Evolutionary conservation across 1,140 invertebrate genomes (phyloP).

Genomic region (Cydia amplana): DNA sequence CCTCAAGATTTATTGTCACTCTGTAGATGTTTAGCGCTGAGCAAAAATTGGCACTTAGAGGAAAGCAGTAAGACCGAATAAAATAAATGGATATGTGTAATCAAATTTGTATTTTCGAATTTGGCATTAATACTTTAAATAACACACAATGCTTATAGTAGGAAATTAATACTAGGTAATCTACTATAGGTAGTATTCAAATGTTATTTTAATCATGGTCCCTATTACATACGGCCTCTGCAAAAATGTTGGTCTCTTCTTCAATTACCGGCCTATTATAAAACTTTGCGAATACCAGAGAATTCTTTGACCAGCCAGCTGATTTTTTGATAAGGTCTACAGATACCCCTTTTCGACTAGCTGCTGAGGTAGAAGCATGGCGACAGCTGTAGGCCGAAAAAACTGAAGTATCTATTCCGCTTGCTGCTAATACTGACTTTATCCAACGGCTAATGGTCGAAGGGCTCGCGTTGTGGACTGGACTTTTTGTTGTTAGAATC

Average conservation of each 20-base stretch:
- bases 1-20: slow-evolving; percentile 33
- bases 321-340: slow-evolving; percentile 37
- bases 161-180: background rate
- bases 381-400: slow-evolving; percentile 42
- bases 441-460: slow-evolving; percentile 44
- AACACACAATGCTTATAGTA: background rate
- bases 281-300: slow-evolving; percentile 40
- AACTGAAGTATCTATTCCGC: slow-evolving; percentile 43
- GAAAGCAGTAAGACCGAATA: background rate
- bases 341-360: slow-evolving; percentile 37
- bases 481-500: slow-evolving; percentile 33
- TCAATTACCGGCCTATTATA: slow-evolving; percentile 39
- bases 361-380: slow-evolving; percentile 43
- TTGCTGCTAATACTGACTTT: slow-evolving; percentile 34
- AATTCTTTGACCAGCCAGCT: slow-evolving; percentile 43
- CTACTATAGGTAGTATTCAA: background rate
- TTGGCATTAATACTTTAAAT: too few relatives aligned
- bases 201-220: too few relatives aligned
- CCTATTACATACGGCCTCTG: slow-evolving; percentile 30
- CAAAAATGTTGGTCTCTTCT: slow-evolving; percentile 2
- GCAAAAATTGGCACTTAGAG: background rate
- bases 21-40: slow-evolving; percentile 30
- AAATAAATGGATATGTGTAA: background rate
- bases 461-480: slow-evolving; percentile 29
- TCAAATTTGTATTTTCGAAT: too few relatives aligned